These are phyloP conservation scores for Luehdorfia chinensis DNA, from an alignment of 1,140 invertebrate genomes.

Conservation along the genomic window DNA sequence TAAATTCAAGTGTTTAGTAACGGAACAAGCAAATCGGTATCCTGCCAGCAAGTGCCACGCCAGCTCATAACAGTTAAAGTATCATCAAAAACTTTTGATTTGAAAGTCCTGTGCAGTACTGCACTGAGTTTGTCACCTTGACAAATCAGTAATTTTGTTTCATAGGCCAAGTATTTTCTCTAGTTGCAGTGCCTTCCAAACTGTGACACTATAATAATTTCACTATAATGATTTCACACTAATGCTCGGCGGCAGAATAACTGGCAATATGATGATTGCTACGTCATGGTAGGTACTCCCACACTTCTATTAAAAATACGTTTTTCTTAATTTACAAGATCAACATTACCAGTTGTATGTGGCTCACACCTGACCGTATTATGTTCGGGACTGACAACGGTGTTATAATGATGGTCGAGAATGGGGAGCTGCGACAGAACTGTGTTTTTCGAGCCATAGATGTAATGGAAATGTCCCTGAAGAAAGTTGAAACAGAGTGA, in stretches of 20 bases:
- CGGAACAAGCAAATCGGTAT: too few relatives aligned
- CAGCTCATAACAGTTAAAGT: too few relatives aligned
- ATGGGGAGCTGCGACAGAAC: constrained; percentile 85
- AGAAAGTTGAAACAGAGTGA: constrained; percentile 73
- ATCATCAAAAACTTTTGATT: too few relatives aligned
- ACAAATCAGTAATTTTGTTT: too few relatives aligned
- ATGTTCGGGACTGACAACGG: constrained; percentile 87
- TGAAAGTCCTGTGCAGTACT: too few relatives aligned
- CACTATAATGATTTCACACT: too few relatives aligned
- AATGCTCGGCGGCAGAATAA: too few relatives aligned
- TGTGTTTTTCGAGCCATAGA: constrained; percentile 75
- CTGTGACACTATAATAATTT: too few relatives aligned
- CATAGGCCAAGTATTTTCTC: not conserved
- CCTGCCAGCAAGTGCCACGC: too few relatives aligned
- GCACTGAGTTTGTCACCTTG: too few relatives aligned
- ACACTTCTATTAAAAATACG: not conserved
- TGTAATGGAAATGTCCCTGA: constrained; percentile 76
- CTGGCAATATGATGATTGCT: too few relatives aligned
- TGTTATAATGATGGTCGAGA: constrained; percentile 85
- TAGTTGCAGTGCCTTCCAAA: not conserved
- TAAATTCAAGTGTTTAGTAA: too few relatives aligned
- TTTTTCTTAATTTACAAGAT: constrained; percentile 38
- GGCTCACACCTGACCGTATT: constrained; percentile 85
- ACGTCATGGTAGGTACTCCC: not conserved
- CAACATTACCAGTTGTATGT: constrained; percentile 81